These are phyloP conservation scores for Apotomis turbidana DNA, from an alignment of 2,888 invertebrate genomes.

Conservation along the genomic window DNA sequence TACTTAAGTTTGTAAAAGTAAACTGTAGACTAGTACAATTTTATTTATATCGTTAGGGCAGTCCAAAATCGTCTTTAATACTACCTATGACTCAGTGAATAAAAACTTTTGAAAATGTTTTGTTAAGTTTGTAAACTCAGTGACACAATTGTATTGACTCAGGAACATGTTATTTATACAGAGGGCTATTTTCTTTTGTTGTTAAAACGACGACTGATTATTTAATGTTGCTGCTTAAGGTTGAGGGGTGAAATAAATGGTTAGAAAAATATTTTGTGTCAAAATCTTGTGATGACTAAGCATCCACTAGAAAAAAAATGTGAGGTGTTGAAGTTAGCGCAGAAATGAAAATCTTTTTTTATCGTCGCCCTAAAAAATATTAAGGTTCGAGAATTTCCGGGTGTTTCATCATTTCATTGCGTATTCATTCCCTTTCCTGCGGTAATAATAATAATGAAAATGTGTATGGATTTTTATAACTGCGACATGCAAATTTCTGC, in stretches of 20 bases:
- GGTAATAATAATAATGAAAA: too few relatives aligned
- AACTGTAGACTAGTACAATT: not conserved
- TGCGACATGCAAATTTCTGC: too few relatives aligned
- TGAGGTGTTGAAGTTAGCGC: not conserved
- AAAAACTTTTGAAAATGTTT: not conserved
- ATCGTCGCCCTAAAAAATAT: too few relatives aligned
- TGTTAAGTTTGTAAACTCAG: conserved; percentile 48
- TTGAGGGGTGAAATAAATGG: conserved; percentile 16
- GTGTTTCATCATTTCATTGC: too few relatives aligned
- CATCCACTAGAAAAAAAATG: not conserved
- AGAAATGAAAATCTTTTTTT: too few relatives aligned
- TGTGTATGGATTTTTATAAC: too few relatives aligned
- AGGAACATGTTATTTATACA: conserved; percentile 70
- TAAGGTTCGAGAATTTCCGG: too few relatives aligned
- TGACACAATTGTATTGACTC: conserved; percentile 74
- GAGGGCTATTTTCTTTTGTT: conserved; percentile 56
- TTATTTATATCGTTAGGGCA: conserved; percentile 3
- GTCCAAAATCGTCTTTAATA: conserved; percentile 41
- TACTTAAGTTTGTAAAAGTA: conserved; percentile 9
- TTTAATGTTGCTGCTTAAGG: conserved; percentile 28
- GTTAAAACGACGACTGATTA: conserved; percentile 37
- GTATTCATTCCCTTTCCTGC: too few relatives aligned
- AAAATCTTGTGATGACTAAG: not conserved
- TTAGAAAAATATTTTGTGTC: conserved; percentile 29
- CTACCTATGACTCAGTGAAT: not conserved